Evolutionary conservation across 2,797 vertebrate genomes (phyloP), one percentile per base, ranked within the genome.

Genomic region (Sebastes melanostomus): DNA sequence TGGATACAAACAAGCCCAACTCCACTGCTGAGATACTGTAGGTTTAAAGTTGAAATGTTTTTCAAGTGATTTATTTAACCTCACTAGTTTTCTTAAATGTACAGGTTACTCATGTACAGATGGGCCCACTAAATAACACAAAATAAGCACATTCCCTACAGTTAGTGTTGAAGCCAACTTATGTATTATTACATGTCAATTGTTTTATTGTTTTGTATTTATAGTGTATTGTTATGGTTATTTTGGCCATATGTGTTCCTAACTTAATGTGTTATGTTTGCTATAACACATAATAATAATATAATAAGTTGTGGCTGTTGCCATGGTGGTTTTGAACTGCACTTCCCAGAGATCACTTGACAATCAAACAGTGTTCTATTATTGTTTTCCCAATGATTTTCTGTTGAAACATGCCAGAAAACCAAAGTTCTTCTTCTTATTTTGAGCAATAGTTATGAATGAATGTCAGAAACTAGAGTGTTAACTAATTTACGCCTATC

Each of bases 81-180:
- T 42, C 30, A 50, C 76, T 74, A 60, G 20, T 32, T 62, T 72
- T 75, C 11, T 62, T 67, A 71, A 62, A 71, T 61, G 70, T 32
- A 66, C 55, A 62, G 62, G 55, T 46, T 22, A 58, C 1, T 6
- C 2, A 3, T 50, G 24, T 27, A 13, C 32, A 52, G n/a, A 58
- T 14, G 32, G 27, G 36, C 8, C 69, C 12, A 42, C 46, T 60
- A 70, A 65, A 36, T 29, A 75, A n/a, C 14, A 68, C 10, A 50
- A 32, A 74, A 66, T 46, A 36, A n/a, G 5, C 32, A 42, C 29
- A 20, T n/a, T 27, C n/a, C 50, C 34, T 29, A 32, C 6, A 56
- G 18, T 56, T 10, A 66, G 36, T 36, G 34, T 46, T 11, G 3
- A 70, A 38, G 24, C 22, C 12, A 36, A 16, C 32, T 74, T 65